Evolutionary conservation across 2,797 vertebrate species (phyloP).

Genomic region (Cephalopachus bancanus): DNA sequence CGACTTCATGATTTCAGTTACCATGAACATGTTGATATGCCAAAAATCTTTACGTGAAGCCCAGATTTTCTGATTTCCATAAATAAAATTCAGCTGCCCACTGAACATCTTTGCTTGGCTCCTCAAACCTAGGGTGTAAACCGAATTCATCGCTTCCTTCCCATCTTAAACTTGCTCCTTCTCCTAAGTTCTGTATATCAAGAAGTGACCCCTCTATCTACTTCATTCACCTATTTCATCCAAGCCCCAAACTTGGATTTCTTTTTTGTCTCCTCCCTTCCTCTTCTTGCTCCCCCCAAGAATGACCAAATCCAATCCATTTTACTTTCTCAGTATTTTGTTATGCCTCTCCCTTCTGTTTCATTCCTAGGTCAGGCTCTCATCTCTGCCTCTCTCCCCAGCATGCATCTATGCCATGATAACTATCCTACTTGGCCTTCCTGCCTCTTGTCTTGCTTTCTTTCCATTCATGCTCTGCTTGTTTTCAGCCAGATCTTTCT

Average conservation of each 20-base stretch:
- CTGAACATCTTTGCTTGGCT: not conserved
- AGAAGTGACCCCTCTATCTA: not conserved
- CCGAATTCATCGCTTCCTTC: not conserved
- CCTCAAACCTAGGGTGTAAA: not conserved
- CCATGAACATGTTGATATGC: too few species aligned
- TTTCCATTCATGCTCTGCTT: not conserved
- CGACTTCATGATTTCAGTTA: not conserved
- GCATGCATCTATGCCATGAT: not conserved
- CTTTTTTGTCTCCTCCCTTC: not conserved
- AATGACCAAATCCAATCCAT: not conserved
- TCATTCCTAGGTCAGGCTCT: not conserved
- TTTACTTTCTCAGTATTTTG: not conserved
- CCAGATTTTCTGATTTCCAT: constrained; percentile 1
- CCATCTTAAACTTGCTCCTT: not conserved
- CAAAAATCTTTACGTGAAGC: not conserved
- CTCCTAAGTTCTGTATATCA: not conserved
- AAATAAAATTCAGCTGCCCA: not conserved
- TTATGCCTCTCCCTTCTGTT: not conserved
- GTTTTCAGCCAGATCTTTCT: not conserved
- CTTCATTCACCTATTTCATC: not conserved
- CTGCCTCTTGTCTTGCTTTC: not conserved
- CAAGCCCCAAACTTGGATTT: not conserved
- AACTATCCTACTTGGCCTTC: not conserved
- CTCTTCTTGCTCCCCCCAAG: not conserved
- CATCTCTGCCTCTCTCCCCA: not conserved